A percentile compares a stretch with the other conserved stretches of the same genome.
These are phyloP conservation scores for Scomberomorus guttatus DNA, from an alignment of 2,797 vertebrate species.

Conservation along the genomic window DNA sequence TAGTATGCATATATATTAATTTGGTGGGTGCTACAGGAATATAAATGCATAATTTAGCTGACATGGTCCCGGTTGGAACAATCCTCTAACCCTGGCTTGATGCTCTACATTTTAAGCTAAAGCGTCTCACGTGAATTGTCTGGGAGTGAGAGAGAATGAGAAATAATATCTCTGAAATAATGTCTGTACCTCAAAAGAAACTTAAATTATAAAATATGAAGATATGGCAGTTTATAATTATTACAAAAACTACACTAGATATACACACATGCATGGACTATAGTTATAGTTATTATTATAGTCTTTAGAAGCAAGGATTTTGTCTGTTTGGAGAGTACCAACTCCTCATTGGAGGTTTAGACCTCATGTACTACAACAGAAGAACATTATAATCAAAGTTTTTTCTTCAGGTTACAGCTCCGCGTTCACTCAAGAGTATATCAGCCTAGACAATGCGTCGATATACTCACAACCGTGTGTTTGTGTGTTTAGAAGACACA, in stretches of 20 bases:
- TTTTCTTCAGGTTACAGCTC: constrained; percentile 54
- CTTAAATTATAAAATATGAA: not conserved
- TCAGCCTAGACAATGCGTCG: constrained; percentile 38
- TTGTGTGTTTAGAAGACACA: constrained; percentile 48
- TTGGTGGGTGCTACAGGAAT: constrained; percentile 45
- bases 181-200: not conserved
- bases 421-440: constrained; percentile 54
- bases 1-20: constrained; percentile 54
- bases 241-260: not conserved
- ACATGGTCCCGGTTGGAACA: constrained; percentile 47
- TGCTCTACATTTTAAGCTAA: constrained; percentile 27
- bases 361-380: constrained; percentile 52
- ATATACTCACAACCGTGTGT: constrained; percentile 45
- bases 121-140: not conserved
- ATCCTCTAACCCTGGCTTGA: constrained; percentile 19
- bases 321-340: constrained; percentile 20
- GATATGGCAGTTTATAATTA: constrained; percentile 3
- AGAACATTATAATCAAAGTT: constrained; percentile 61
- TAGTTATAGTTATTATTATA: not conserved
- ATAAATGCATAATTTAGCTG: constrained; percentile 61
- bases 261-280: not conserved
- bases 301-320: not conserved
- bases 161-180: constrained; percentile 5
- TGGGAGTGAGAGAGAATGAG: not conserved
- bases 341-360: constrained; percentile 26